phyloP scores from a whole-genome alignment of 2,797 vertebrate genomes.

The Acipenser oxyrinchus region DNA sequence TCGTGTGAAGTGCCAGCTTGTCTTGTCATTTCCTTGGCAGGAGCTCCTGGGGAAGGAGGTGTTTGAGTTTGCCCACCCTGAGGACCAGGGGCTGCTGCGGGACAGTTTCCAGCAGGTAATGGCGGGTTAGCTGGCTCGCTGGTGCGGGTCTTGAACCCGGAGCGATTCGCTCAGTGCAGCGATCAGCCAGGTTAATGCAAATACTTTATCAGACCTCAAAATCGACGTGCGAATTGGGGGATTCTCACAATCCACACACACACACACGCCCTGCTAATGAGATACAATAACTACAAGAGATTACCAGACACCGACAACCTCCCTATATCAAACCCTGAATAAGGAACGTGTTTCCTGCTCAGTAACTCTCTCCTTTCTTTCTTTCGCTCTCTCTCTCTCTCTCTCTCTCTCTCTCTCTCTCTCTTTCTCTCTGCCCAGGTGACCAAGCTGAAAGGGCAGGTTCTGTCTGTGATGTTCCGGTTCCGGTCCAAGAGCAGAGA shows the following conservation, averaged over 20 bases:
- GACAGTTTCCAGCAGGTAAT: constrained; percentile 94
- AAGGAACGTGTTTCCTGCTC: too few relatives aligned
- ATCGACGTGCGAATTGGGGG: too few relatives aligned
- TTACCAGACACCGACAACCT: too few relatives aligned
- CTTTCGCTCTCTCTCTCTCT: too few relatives aligned
- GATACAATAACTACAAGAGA: too few relatives aligned
- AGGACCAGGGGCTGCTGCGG: constrained; percentile 84
- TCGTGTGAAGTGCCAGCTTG: too few relatives aligned
- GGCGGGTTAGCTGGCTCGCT: neutral
- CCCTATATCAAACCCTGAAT: too few relatives aligned
- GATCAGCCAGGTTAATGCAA: neutral
- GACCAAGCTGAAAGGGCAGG: constrained; percentile 93
- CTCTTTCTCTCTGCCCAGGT: constrained; percentile 56
- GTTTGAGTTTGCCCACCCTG: constrained; percentile 82
- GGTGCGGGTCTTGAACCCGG: constrained; percentile 27
- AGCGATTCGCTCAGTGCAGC: constrained; percentile 17
- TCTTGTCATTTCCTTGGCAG: constrained; percentile 40
- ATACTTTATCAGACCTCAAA: too few relatives aligned
- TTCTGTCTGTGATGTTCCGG: constrained; percentile 95
- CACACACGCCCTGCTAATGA: too few relatives aligned
- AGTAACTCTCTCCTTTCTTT: too few relatives aligned
- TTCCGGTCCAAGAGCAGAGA: constrained; percentile 84
- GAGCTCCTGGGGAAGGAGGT: constrained; percentile 91
- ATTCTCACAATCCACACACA: too few relatives aligned
- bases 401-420: neutral